A percentile compares a stretch with the other conserved stretches of the same genome.
phyloP scores from a whole-genome alignment of 1,140 invertebrate species.

The Prorops nasuta region DNA sequence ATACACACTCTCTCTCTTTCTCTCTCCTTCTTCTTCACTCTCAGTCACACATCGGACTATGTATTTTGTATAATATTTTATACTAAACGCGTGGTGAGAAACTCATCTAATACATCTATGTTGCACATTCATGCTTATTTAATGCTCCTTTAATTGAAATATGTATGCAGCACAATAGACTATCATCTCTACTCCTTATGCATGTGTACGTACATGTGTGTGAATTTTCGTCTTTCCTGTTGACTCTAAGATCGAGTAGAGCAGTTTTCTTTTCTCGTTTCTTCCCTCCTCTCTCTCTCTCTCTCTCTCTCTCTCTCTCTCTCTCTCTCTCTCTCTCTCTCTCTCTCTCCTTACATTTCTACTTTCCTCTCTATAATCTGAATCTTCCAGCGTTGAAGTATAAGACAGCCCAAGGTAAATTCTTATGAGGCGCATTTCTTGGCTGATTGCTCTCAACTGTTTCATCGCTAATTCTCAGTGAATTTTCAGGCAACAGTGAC shows the following conservation, averaged over 20 bases:
- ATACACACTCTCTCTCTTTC: not conserved
- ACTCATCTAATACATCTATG: slow-evolving; percentile 36
- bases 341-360: not conserved
- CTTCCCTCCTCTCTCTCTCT: not conserved
- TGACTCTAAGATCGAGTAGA: slow-evolving; percentile 4
- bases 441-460: too few species aligned
- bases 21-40: too few species aligned
- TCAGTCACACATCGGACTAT: slow-evolving; percentile 12
- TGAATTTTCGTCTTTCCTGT: not conserved
- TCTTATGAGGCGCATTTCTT: not conserved
- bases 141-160: slow-evolving; percentile 37
- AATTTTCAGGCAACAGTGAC: too few species aligned
- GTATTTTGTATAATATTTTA: slow-evolving; percentile 8
- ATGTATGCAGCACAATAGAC: slow-evolving; percentile 35
- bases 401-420: not conserved
- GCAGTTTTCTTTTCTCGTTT: slow-evolving; percentile 7
- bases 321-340: not conserved
- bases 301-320: not conserved
- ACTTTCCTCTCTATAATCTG: not conserved
- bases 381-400: not conserved
- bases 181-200: slow-evolving; percentile 33
- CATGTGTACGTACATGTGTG: slow-evolving; percentile 12
- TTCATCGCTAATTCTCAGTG: too few species aligned
- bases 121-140: slow-evolving; percentile 41
- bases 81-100: slow-evolving; percentile 30